Evolutionary conservation across 64 coral and sea anemone species (phyloP).

Genomic region (Porites lutea): DNA sequence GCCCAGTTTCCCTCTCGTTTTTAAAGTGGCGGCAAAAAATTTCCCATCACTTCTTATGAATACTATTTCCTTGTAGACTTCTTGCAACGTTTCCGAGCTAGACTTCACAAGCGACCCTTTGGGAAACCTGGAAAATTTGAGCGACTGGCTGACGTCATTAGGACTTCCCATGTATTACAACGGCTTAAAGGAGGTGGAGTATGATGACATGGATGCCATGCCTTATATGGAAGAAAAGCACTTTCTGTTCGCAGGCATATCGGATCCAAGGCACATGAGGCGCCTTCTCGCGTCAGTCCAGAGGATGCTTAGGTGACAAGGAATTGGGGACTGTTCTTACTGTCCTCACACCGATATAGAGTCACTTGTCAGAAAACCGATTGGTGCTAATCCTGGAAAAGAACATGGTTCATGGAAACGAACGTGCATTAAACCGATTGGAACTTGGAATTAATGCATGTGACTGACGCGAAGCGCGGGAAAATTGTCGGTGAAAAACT

Average conservation of each 20-base stretch:
- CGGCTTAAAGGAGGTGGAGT: conserved; percentile 79
- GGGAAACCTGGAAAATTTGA: conserved; percentile 71
- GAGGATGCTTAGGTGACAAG: conserved; percentile 56
- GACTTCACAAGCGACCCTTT: conserved; percentile 58
- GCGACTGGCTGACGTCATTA: conserved; percentile 87
- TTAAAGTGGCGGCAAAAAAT: too few relatives aligned
- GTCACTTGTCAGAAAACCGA: too few relatives aligned
- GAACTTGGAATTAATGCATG: too few relatives aligned
- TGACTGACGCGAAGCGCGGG: too few relatives aligned
- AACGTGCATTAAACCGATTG: too few relatives aligned
- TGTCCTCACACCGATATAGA: too few relatives aligned
- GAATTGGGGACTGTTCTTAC: not conserved
- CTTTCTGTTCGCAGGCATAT: conserved; percentile 84
- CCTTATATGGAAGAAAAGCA: conserved; percentile 86
- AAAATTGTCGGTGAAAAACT: too few relatives aligned
- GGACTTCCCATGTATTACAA: conserved; percentile 93
- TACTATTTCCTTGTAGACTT: conserved; percentile 27
- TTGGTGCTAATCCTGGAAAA: too few relatives aligned
- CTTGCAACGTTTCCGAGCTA: conserved; percentile 65
- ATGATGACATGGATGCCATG: conserved; percentile 87
- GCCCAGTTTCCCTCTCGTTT: too few relatives aligned
- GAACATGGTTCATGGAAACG: too few relatives aligned
- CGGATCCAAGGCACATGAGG: conserved; percentile 83
- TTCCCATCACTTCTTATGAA: not conserved
- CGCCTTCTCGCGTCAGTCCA: conserved; percentile 82